Base-by-base conservation (phyloP, 2,888 invertebrate genomes). In the Eubasilissa splendida region DNA sequence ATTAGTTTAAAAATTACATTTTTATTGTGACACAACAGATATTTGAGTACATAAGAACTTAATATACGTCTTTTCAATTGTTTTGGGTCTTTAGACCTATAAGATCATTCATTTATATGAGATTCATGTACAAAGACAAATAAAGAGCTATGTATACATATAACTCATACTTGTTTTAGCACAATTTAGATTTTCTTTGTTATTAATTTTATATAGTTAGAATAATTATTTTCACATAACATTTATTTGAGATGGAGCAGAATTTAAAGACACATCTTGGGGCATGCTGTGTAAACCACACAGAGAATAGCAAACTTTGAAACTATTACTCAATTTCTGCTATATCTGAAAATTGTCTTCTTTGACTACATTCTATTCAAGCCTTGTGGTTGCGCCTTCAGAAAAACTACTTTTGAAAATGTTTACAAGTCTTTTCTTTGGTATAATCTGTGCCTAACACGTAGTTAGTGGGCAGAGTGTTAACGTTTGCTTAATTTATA, bases 401-500 rank as follows among this genome's bases (percentile, higher is more conserved):
- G 65, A 71, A 73, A 76, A 73, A 31, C 31, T 77, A 58, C 58
- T 53, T 71, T 58, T 56, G 68, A 74, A 76, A 68, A 33, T 80
- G 70, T 71, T 33, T 68, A 75, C 68, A 75, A 74, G n/a, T 70
- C 56, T 63, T n/a, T 63, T 77, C 58, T 78, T 68, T 65, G 54
- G 33, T 59, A 58, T 77, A 73, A 66, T 73, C 80, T 77, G 80
- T 81, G 80, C 80, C 80, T 81, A 81, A 81, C 31, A n/a, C 42
- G n/a, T 42, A 10, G 66, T 66, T 66, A 66, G 66, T 10, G 31
- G 50, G 50, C 50, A n/a, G 50, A 66, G 42, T 66, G 12, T 66
- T 33, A 66, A 66, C 42, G 66, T 66, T 66, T 66, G 50, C 66
- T 66, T 66, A n/a, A 68, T 42, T 14, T 68, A 12, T 33, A 33